phyloP scores from a whole-genome alignment of 1,140 invertebrate genomes.

The Brachionus rotundiformis region DNA sequence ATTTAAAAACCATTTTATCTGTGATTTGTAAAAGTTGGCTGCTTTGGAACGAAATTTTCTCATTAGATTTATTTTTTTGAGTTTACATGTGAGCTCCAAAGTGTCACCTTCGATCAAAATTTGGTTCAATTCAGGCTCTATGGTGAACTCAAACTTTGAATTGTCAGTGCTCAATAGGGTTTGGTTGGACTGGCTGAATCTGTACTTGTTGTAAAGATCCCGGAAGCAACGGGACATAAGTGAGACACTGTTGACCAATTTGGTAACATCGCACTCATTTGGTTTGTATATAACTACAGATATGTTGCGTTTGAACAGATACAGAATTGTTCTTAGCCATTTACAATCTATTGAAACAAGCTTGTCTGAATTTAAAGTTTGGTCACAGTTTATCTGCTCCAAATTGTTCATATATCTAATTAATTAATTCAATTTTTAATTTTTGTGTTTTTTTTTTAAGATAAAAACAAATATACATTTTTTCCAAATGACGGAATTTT shows the following conservation, averaged over 20 bases:
- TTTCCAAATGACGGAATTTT: constrained; percentile 41
- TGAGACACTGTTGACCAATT: constrained; percentile 32
- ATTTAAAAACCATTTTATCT: constrained; percentile 49
- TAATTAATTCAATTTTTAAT: background rate
- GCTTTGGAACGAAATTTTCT: constrained; percentile 25
- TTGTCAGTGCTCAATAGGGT: background rate
- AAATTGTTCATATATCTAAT: constrained; percentile 32
- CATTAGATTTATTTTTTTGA: constrained; percentile 18
- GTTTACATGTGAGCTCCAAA: constrained; percentile 27
- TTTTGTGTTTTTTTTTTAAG: background rate
- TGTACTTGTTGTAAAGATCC: constrained; percentile 18
- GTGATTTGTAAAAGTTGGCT: background rate
- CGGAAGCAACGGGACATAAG: constrained; percentile 36
- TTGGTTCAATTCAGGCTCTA: constrained; percentile 35
- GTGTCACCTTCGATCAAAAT: constrained; percentile 48
- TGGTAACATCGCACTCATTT: constrained; percentile 10
- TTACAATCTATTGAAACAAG: constrained; percentile 40
- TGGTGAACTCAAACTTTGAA: constrained; percentile 28
- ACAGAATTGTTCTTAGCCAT: constrained; percentile 38
- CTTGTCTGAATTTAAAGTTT: background rate
- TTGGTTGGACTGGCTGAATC: constrained; percentile 5
- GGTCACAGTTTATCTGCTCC: constrained; percentile 34
- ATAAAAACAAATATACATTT: constrained; percentile 1
- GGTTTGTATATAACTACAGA: constrained; percentile 2
- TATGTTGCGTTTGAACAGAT: constrained; percentile 37